These are phyloP conservation scores for Orius insidiosus DNA, from an alignment of 1,140 invertebrate genomes.

Conservation along the genomic window DNA sequence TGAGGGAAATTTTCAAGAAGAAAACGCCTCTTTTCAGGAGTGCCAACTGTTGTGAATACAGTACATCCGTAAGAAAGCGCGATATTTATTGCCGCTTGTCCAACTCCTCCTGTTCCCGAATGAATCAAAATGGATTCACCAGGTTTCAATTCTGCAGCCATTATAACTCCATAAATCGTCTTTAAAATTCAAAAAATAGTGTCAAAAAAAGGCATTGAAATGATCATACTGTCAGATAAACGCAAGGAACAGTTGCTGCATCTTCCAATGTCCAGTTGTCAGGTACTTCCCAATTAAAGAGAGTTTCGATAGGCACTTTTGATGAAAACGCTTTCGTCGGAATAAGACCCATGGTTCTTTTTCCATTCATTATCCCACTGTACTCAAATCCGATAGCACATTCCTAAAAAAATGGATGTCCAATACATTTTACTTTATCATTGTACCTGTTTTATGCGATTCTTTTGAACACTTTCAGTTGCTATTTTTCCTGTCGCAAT, in stretches of 20 bases:
- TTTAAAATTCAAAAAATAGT: neutral
- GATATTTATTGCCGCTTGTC: conserved; percentile 58
- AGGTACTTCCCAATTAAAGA: conserved; percentile 60
- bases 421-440: conserved; percentile 6
- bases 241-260: conserved; percentile 72
- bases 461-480: conserved; percentile 36
- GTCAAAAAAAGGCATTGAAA: neutral
- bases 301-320: conserved; percentile 34
- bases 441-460: conserved; percentile 32
- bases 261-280: conserved; percentile 68
- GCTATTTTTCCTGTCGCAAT: conserved; percentile 52
- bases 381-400: conserved; percentile 58
- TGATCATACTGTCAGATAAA: conserved; percentile 53
- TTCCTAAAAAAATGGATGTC: conserved; percentile 23
- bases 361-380: conserved; percentile 36
- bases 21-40: conserved; percentile 48
- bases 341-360: conserved; percentile 52
- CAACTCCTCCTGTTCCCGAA: conserved; percentile 57
- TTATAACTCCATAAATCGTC: neutral
- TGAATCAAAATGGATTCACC: conserved; percentile 55
- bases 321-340: conserved; percentile 38
- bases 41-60: conserved; percentile 52
- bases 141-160: conserved; percentile 32
- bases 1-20: conserved; percentile 44
- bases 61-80: conserved; percentile 44